These are phyloP conservation scores for Oxygymnocypris stewartii DNA, from an alignment of 2,113 vertebrate genomes.

Conservation along the genomic window DNA sequence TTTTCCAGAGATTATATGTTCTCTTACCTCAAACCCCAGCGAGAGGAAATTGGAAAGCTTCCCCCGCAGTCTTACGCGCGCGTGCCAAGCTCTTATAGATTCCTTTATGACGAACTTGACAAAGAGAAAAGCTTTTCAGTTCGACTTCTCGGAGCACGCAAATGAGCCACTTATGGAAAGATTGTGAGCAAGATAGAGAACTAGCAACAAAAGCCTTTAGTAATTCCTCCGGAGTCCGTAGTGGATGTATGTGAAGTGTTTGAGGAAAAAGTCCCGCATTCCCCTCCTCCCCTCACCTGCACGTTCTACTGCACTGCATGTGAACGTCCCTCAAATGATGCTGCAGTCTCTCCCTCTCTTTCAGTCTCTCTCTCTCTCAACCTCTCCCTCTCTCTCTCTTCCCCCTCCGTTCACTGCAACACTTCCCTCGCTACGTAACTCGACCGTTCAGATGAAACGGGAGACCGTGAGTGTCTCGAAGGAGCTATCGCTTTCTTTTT, in stretches of 20 bases:
- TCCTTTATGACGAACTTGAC: slow-evolving; percentile 49
- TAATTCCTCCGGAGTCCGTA: slow-evolving; percentile 61
- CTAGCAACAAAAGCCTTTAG: slow-evolving; percentile 54
- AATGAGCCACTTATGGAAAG: slow-evolving; percentile 28
- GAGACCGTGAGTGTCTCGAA: slow-evolving; percentile 65
- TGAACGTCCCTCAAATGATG: slow-evolving; percentile 90
- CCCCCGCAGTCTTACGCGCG: slow-evolving; percentile 44
- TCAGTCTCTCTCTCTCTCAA: slow-evolving; percentile 57
- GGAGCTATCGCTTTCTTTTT: slow-evolving; percentile 22
- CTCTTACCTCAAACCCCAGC: slow-evolving; percentile 49
- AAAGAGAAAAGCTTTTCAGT: slow-evolving; percentile 43
- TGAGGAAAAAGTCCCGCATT: slow-evolving; percentile 83
- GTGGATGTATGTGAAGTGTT: slow-evolving; percentile 60
- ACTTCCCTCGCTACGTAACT: slow-evolving; percentile 77
- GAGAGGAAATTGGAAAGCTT: slow-evolving; percentile 34
- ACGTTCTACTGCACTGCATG: slow-evolving; percentile 82
- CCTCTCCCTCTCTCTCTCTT: slow-evolving; percentile 68
- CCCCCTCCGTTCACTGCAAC: slow-evolving; percentile 78
- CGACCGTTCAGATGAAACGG: slow-evolving; percentile 87
- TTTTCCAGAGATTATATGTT: background rate
- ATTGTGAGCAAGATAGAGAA: slow-evolving; percentile 32
- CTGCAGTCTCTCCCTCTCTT: slow-evolving; percentile 82
- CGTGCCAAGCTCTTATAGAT: slow-evolving; percentile 47
- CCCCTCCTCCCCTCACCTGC: slow-evolving; percentile 88
- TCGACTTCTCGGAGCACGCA: slow-evolving; percentile 32